These are phyloP conservation scores for Copidosoma floridanum DNA, from an alignment of 1,140 invertebrate genomes.

Conservation along the genomic window DNA sequence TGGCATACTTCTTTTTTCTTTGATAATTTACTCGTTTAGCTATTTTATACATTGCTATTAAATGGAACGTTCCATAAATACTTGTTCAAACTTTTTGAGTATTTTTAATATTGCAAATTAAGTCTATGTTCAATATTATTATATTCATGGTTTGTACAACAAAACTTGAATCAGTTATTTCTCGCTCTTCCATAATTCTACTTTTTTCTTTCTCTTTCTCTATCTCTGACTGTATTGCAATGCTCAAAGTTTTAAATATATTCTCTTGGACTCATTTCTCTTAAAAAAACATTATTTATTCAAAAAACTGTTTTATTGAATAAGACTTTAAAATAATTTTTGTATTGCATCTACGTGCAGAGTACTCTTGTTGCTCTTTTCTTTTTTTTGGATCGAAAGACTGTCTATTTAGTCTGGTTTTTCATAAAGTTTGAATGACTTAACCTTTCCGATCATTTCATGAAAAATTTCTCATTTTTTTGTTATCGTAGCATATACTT, in stretches of 20 bases:
- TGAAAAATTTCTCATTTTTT: constrained; percentile 20
- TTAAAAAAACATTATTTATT: constrained; percentile 4
- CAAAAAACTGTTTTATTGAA: no score
- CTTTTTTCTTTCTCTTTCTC: constrained; percentile 31
- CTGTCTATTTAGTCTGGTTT: constrained; percentile 28
- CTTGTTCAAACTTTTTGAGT: constrained; percentile 28
- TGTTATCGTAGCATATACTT: constrained; percentile 26
- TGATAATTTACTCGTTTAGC: constrained; percentile 29
- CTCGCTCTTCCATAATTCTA: no score
- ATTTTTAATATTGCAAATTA: constrained; percentile 29
- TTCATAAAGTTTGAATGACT: constrained; percentile 24
- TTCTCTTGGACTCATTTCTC: constrained; percentile 24
- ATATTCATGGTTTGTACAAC: not conserved
- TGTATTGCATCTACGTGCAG: not conserved
- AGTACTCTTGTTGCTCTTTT: not conserved
- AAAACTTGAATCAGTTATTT: not conserved
- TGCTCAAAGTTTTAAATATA: constrained; percentile 1
- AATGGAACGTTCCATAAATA: constrained; percentile 29
- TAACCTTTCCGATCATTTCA: constrained; percentile 23
- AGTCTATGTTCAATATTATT: not conserved
- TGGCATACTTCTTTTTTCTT: constrained; percentile 30
- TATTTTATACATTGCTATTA: constrained; percentile 27
- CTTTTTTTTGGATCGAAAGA: not conserved
- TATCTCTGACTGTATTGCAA: constrained; percentile 29
- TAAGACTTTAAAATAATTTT: not conserved